phyloP scores from a whole-genome alignment of 1,140 invertebrate species.

The Drosophila ananassae region DNA sequence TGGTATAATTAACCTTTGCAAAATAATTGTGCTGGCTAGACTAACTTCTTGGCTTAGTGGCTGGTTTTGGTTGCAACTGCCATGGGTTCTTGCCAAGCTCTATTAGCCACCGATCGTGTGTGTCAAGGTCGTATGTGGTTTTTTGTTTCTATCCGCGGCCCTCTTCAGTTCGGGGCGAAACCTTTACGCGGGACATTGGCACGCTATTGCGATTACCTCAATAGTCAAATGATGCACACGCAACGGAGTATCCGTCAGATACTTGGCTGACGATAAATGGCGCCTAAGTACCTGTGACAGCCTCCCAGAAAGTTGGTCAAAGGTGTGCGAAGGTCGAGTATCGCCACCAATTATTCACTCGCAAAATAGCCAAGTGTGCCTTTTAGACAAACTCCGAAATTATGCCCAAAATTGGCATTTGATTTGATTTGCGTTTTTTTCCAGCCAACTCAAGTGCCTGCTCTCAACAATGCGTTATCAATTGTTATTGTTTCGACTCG shows the following conservation, averaged over 20 bases:
- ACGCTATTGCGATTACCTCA: conserved; percentile 27
- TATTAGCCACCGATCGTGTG: conserved; percentile 45
- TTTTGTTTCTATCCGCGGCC: conserved; percentile 2
- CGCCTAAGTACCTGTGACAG: conserved; percentile 32
- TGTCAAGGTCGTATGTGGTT: conserved; percentile 34
- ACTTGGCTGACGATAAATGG: conserved; percentile 19
- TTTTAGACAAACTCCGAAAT: background rate
- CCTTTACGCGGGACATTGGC: conserved; percentile 17
- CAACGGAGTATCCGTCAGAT: conserved; percentile 14
- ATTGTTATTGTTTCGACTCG: conserved; percentile 11
- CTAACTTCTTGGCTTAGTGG: conserved; percentile 29
- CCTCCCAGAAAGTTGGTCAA: conserved; percentile 39
- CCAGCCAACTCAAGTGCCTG: conserved; percentile 25
- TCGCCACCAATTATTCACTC: conserved; percentile 6
- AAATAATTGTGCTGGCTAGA: conserved; percentile 5
- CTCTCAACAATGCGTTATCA: conserved; percentile 25
- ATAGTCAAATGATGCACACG: conserved; percentile 45
- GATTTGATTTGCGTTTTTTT: background rate
- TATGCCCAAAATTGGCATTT: conserved; percentile 26
- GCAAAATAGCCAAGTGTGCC: conserved; percentile 16
- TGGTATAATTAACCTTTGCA: conserved; percentile 26
- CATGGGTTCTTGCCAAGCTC: conserved; percentile 13
- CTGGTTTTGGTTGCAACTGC: conserved; percentile 24
- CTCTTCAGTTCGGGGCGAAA: conserved; percentile 10
- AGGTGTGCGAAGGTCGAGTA: conserved; percentile 32